These are phyloP conservation scores for Agapostemon virescens DNA, from an alignment of 2,888 invertebrate genomes.

Conservation along the genomic window DNA sequence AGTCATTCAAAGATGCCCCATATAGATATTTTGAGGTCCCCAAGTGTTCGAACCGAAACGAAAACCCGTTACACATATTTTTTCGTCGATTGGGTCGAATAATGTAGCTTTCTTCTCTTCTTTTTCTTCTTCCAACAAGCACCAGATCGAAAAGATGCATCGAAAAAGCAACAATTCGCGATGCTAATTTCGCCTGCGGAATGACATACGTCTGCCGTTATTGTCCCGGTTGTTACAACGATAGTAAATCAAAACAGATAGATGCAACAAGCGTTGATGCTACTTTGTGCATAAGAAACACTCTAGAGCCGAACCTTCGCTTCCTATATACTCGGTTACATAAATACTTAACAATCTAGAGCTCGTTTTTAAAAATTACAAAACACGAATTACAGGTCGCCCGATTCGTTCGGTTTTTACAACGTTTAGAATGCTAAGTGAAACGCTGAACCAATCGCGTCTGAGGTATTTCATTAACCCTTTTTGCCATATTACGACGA, in stretches of 20 bases:
- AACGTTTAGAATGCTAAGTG: background rate
- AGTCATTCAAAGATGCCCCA: constrained; percentile 13
- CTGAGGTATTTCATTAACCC: background rate
- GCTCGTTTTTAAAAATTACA: constrained; percentile 26
- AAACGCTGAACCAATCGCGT: background rate
- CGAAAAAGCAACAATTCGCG: constrained; percentile 3
- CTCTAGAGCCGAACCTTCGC: constrained; percentile 29
- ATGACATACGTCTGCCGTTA: constrained; percentile 40
- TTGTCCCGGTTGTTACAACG: constrained; percentile 50
- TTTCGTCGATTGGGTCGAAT: background rate
- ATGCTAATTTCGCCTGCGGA: constrained; percentile 3
- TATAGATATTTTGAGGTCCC: background rate
- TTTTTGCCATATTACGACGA: no score
- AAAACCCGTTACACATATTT: background rate
- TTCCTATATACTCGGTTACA: constrained; percentile 21
- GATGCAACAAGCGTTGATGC: constrained; percentile 46
- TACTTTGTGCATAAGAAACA: constrained; percentile 38
- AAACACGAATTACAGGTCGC: constrained; percentile 27
- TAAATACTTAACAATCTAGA: constrained; percentile 23
- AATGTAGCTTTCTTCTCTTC: constrained; percentile 8
- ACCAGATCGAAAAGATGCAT: constrained; percentile 11
- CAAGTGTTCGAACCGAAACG: background rate
- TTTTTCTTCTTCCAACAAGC: background rate
- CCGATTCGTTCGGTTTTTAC: background rate
- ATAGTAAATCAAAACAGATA: constrained; percentile 39